These are phyloP conservation scores for Cryptotis parvus DNA, from an alignment of 2,113 vertebrate species.

Conservation along the genomic window DNA sequence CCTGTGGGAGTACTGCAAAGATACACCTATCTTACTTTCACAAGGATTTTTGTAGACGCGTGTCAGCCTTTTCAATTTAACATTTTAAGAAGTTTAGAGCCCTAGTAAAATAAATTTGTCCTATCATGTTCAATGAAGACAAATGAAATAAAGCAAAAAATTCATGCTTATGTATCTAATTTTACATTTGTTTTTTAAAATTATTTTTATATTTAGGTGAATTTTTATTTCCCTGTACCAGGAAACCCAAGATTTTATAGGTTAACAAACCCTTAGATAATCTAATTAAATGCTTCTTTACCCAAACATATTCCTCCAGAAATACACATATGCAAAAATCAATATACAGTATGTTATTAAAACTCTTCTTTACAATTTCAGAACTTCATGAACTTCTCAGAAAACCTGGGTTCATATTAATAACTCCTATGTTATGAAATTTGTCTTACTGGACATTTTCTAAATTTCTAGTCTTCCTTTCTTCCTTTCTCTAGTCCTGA, in stretches of 20 bases:
- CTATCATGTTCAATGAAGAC: background rate
- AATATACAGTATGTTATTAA: background rate
- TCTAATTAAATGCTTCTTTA: background rate
- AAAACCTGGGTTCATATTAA: background rate
- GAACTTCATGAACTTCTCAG: background rate
- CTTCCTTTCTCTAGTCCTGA: background rate
- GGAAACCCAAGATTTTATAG: background rate
- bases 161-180: background rate
- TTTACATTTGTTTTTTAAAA: conserved; percentile 50
- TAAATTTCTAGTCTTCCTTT: background rate
- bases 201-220: conserved; percentile 32
- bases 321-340: background rate
- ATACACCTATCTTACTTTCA: background rate
- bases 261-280: background rate
- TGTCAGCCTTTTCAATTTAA: background rate
- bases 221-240: background rate
- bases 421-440: background rate
- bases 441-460: background rate
- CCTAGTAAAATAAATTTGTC: conserved; percentile 18
- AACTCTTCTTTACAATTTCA: background rate
- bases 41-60: background rate
- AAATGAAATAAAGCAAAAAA: background rate
- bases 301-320: background rate
- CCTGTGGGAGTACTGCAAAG: background rate
- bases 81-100: conserved; percentile 27